These are phyloP conservation scores for Rhinophrynus dorsalis DNA, from an alignment of 2,797 vertebrate genomes.

Conservation along the genomic window DNA sequence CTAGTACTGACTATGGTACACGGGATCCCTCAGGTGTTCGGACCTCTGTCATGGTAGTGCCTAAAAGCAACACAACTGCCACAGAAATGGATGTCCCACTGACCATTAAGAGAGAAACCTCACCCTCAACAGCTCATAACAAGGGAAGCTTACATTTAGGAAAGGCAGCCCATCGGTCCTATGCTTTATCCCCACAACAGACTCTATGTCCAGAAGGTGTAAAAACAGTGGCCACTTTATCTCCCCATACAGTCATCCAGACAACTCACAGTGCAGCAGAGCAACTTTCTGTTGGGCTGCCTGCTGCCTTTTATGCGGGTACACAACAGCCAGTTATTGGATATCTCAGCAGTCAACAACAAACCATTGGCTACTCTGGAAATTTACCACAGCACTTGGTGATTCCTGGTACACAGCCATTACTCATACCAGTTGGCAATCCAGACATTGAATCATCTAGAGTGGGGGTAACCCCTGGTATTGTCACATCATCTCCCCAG, in stretches of 20 bases:
- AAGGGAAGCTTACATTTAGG: constrained; percentile 84
- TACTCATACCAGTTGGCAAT: constrained; percentile 88
- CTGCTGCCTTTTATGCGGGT: constrained; percentile 83
- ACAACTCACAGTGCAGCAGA: constrained; percentile 88
- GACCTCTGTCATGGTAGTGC: constrained; percentile 89
- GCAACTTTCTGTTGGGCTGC: constrained; percentile 83
- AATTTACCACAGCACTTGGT: constrained; percentile 90
- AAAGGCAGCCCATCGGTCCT: constrained; percentile 80
- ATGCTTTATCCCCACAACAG: constrained; percentile 74
- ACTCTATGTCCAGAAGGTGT: constrained; percentile 78
- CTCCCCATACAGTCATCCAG: constrained; percentile 93
- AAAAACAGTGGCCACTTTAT: constrained; percentile 77
- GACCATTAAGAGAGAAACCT: constrained; percentile 71
- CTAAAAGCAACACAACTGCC: constrained; percentile 82
- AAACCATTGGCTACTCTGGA: constrained; percentile 84
- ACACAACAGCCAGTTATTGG: constrained; percentile 89
- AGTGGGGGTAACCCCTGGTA: constrained; percentile 69
- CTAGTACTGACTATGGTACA: constrained; percentile 78
- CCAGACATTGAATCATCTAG: constrained; percentile 79
- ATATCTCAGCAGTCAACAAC: constrained; percentile 88
- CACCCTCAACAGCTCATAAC: constrained; percentile 78
- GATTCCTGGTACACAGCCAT: constrained; percentile 88
- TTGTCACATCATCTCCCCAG: constrained; percentile 78
- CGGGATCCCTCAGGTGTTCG: constrained; percentile 81
- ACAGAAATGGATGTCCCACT: constrained; percentile 78